Conservation (phyloP, 1,140 invertebrate species). For the Gonioctena quinquepunctata region DNA sequence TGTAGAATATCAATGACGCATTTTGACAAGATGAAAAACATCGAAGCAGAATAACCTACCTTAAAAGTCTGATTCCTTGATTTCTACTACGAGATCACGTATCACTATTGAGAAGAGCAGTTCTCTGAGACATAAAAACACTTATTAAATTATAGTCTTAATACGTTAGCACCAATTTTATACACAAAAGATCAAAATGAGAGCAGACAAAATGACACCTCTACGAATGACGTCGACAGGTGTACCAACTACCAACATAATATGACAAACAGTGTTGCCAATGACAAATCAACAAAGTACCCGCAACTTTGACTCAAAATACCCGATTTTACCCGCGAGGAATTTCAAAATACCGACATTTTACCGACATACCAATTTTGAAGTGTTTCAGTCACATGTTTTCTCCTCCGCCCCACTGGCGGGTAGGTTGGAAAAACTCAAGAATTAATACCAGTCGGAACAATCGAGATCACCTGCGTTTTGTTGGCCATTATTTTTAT, state of each 20-base stretch:
- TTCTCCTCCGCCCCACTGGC: no score
- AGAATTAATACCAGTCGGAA: no score
- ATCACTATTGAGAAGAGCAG: constrained; percentile 5
- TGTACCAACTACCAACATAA: constrained; percentile 6
- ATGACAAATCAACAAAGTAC: no score
- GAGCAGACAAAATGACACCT: constrained; percentile 17
- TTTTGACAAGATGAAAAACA: constrained; percentile 19
- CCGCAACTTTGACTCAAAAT: no score
- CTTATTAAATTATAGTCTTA: constrained; percentile 2
- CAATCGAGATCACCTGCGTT: no score
- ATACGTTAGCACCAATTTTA: constrained; percentile 17
- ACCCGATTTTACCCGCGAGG: no score
- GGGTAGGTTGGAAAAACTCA: no score
- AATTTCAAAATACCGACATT: no score
- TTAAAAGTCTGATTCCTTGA: background rate
- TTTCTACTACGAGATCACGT: constrained; percentile 11
- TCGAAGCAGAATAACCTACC: constrained; percentile 8
- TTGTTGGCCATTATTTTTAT: no score
- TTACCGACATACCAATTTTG: no score
- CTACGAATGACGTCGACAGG: constrained; percentile 5
- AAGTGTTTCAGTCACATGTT: no score
- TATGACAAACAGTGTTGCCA: no score
- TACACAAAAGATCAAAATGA: constrained; percentile 15
- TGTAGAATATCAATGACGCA: constrained; percentile 20
- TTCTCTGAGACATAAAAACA: constrained; percentile 17